Evolutionary conservation across 1,140 invertebrate genomes (phyloP).

Genomic region (Chironomus tepperi): DNA sequence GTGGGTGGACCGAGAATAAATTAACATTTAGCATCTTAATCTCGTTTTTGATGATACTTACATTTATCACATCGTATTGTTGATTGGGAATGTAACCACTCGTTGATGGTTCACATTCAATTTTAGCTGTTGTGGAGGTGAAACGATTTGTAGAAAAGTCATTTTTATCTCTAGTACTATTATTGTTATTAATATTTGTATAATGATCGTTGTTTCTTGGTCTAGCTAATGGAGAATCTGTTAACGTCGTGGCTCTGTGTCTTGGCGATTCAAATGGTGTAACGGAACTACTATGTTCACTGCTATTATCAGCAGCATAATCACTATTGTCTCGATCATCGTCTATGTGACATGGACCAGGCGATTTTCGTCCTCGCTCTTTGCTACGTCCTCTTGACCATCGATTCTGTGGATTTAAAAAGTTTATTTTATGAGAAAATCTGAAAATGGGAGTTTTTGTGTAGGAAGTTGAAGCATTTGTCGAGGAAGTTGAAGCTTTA

Average conservation of each 20-base stretch:
- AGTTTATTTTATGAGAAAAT: not conserved
- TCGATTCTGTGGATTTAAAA: conserved; percentile 42
- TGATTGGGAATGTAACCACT: conserved; percentile 18
- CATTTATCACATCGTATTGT: conserved; percentile 23
- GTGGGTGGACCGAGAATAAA: conserved; percentile 23
- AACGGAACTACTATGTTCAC: conserved; percentile 57
- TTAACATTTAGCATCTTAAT: too few species aligned
- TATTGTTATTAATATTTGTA: conserved; percentile 24
- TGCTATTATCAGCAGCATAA: conserved; percentile 64
- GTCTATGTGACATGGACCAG: conserved; percentile 31
- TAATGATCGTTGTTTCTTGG: not conserved
- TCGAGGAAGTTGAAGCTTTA: too few species aligned
- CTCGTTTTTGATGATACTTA: not conserved
- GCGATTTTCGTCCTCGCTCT: conserved; percentile 45
- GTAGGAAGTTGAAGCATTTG: too few species aligned
- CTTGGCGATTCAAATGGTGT: conserved; percentile 58
- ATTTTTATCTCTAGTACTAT: not conserved
- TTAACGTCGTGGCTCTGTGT: conserved; percentile 42
- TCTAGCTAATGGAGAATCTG: conserved; percentile 29
- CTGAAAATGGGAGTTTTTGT: too few species aligned
- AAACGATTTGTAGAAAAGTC: conserved; percentile 7
- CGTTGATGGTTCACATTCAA: conserved; percentile 21
- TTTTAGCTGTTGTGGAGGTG: conserved; percentile 19
- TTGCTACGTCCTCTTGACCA: conserved; percentile 54
- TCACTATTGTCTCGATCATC: conserved; percentile 52